Percentiles rank a stretch among this genome's conserved stretches.
These are phyloP conservation scores for Manis pentadactyla DNA, from an alignment of 2,797 vertebrate genomes.

Conservation along the genomic window DNA sequence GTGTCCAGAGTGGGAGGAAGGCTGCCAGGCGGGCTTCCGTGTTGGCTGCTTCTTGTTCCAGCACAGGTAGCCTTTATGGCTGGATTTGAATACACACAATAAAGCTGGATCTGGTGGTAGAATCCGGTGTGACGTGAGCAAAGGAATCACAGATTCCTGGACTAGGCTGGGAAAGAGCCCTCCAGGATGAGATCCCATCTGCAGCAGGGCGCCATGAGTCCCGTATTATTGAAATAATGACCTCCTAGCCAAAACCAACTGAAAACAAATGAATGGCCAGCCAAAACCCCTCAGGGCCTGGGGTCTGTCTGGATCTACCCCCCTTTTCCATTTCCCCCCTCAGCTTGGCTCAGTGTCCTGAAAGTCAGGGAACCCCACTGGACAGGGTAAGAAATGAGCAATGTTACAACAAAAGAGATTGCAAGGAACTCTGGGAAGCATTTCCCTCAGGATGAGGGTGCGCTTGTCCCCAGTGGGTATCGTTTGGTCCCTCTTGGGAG, in stretches of 20 bases:
- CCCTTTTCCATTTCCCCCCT: background rate
- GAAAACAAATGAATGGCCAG: background rate
- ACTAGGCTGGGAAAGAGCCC: background rate
- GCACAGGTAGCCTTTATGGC: too few relatives aligned
- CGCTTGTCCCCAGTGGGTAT: background rate
- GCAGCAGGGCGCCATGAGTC: background rate
- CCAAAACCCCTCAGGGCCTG: background rate
- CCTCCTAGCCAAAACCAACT: background rate
- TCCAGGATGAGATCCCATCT: background rate
- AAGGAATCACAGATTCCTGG: background rate
- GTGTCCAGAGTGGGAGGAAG: background rate
- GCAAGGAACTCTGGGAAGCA: background rate
- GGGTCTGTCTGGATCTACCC: background rate
- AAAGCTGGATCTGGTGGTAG: too few relatives aligned
- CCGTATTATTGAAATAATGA: background rate
- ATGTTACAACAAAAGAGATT: background rate
- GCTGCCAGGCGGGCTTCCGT: accelerated
- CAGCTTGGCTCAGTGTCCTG: conserved; percentile 3
- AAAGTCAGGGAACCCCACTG: background rate
- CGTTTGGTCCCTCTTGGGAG: background rate
- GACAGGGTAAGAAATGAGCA: background rate
- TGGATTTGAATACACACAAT: background rate
- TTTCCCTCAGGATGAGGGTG: accelerated
- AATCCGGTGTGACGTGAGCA: background rate
- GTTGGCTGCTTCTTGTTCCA: too few relatives aligned